Conservation (phyloP, 2,888 invertebrate species). For the Aricia artaxerxes region DNA sequence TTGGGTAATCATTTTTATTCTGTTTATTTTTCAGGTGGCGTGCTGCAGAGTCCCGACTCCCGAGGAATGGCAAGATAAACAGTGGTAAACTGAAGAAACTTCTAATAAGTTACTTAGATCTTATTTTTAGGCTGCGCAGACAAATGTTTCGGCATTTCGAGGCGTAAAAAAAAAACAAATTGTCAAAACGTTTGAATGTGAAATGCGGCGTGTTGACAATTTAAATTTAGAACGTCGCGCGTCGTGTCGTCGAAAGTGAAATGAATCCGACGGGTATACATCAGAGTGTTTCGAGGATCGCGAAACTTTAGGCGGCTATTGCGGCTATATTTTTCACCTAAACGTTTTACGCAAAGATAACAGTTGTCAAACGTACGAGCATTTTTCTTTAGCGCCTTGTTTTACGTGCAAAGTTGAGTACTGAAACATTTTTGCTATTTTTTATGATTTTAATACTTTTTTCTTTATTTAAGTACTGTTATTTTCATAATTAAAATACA, state of each 20-base stretch:
- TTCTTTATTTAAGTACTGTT: no score
- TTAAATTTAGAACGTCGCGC: constrained; percentile 21
- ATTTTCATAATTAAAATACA: no score
- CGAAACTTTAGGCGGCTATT: constrained; percentile 14
- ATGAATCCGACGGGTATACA: constrained; percentile 14
- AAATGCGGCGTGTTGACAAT: constrained; percentile 19
- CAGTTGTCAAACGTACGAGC: constrained; percentile 5
- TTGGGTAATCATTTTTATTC: constrained; percentile 3
- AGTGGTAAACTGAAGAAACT: not conserved
- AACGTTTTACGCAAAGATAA: constrained; percentile 10
- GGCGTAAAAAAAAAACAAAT: constrained; percentile 19
- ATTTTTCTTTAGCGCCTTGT: not conserved
- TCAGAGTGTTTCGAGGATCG: constrained; percentile 23
- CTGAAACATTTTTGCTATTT: not conserved
- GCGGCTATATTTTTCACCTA: not conserved
- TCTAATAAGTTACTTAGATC: constrained; percentile 5
- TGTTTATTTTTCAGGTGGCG: not conserved
- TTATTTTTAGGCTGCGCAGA: not conserved
- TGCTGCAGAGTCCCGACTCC: not conserved
- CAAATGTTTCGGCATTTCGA: not conserved
- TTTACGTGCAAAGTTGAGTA: not conserved
- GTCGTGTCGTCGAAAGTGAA: constrained; percentile 27
- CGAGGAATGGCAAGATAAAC: not conserved
- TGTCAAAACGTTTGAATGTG: constrained; percentile 22
- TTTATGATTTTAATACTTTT: not conserved